Conservation (phyloP, 2,113 vertebrate genomes). For the Coregonus clupeaformis region DNA sequence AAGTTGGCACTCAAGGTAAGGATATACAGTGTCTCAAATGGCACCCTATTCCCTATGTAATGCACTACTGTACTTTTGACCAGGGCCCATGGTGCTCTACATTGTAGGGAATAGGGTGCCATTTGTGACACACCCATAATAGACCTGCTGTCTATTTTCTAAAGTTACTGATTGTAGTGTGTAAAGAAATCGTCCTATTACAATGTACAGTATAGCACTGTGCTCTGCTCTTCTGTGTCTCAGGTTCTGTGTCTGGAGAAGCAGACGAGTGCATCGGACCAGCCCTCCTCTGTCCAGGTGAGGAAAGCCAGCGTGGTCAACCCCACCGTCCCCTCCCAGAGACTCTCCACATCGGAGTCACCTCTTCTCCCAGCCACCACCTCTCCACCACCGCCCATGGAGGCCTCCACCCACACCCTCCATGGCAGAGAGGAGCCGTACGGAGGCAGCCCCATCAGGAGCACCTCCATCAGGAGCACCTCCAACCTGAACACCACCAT, state of each 20-base stretch:
- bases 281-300: constrained; percentile 85
- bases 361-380: constrained; percentile 43
- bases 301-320: constrained; percentile 75
- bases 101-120: too few relatives aligned
- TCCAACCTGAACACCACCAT: constrained; percentile 77
- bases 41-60: too few relatives aligned
- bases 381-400: constrained; percentile 9
- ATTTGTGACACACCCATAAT: too few relatives aligned
- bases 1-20: constrained; percentile 92
- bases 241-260: constrained; percentile 89
- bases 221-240: background rate
- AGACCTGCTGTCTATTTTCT: too few relatives aligned
- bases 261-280: constrained; percentile 72
- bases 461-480: constrained; percentile 77
- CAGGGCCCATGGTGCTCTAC: too few relatives aligned
- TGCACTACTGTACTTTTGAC: too few relatives aligned
- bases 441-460: constrained; percentile 75
- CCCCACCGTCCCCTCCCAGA: constrained; percentile 62
- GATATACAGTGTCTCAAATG: background rate
- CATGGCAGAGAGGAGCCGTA: constrained; percentile 60
- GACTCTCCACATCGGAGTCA: constrained; percentile 42
- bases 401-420: constrained; percentile 65
- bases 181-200: background rate
- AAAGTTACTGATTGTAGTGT: too few relatives aligned
- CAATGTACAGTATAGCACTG: background rate